Conservation (phyloP, 2,113 vertebrate genomes). For the Diphyllodes magnificus region DNA sequence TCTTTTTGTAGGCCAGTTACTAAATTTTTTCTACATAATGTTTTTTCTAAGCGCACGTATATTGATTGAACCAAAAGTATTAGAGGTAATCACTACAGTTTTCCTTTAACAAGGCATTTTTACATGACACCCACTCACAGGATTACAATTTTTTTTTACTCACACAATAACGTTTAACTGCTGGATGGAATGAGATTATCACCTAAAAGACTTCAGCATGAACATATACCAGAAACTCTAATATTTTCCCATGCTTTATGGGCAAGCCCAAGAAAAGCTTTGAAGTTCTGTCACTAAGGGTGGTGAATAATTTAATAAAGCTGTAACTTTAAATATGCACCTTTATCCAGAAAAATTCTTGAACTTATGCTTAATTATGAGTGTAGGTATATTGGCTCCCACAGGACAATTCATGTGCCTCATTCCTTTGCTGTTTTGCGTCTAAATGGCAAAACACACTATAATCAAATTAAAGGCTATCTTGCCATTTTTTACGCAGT, state of each 20-base stretch:
- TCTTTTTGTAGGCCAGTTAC: neutral
- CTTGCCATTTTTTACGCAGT: neutral
- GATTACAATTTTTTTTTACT: constrained; percentile 58
- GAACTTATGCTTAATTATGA: neutral
- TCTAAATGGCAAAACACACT: neutral
- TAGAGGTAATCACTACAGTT: constrained; percentile 33
- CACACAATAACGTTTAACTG: constrained; percentile 48
- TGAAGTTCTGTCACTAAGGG: neutral
- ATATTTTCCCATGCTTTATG: neutral
- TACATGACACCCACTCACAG: neutral
- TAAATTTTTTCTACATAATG: neutral
- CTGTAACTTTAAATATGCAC: neutral
- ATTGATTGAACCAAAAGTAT: constrained; percentile 26
- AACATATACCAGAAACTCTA: neutral
- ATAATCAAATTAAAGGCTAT: neutral
- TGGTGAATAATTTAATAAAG: constrained; percentile 18
- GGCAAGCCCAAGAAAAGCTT: neutral
- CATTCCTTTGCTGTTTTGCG: neutral
- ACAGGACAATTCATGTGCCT: neutral
- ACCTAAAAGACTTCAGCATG: neutral
- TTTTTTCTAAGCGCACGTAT: constrained; percentile 33
- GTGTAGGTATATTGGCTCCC: neutral
- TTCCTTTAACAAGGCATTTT: constrained; percentile 49
- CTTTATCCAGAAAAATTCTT: neutral
- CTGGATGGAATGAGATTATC: constrained; percentile 47